Evolutionary conservation across 1,140 invertebrate genomes (phyloP).

Genomic region (Delia radicum): DNA sequence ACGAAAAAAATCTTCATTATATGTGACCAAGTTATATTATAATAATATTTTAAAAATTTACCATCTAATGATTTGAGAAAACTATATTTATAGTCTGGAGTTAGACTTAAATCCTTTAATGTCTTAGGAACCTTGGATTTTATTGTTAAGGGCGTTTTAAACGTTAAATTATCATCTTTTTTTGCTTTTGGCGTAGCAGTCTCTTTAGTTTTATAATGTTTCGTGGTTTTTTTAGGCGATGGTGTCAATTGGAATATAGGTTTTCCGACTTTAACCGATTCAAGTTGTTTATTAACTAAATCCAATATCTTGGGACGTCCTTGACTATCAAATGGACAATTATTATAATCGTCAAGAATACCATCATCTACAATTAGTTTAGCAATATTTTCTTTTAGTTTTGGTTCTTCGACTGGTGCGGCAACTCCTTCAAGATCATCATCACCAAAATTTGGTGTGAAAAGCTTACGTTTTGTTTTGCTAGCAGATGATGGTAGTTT

Average conservation of each 20-base stretch:
- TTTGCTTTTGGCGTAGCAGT: background rate
- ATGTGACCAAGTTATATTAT: no score
- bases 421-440: slow-evolving; percentile 39
- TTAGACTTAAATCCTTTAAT: slow-evolving; percentile 7
- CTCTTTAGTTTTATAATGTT: background rate
- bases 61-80: slow-evolving; percentile 42
- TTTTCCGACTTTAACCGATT: slow-evolving; percentile 28
- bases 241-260: slow-evolving; percentile 32
- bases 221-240: background rate
- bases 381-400: background rate
- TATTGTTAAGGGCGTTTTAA: background rate
- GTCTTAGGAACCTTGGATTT: background rate
- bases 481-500: slow-evolving; percentile 26
- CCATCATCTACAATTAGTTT: background rate
- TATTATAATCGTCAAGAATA: slow-evolving; percentile 28
- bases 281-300: slow-evolving; percentile 27
- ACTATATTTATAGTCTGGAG: slow-evolving; percentile 40
- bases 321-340: background rate
- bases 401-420: slow-evolving; percentile 27
- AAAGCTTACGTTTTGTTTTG: slow-evolving; percentile 36
- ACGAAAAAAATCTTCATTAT: no score
- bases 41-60: slow-evolving; percentile 33
- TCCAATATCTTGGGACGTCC: background rate
- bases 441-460: slow-evolving; percentile 40
- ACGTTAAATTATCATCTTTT: background rate